phyloP scores from a whole-genome alignment of 92 coral and sea anemone genomes.

The Diadumene lineata region DNA sequence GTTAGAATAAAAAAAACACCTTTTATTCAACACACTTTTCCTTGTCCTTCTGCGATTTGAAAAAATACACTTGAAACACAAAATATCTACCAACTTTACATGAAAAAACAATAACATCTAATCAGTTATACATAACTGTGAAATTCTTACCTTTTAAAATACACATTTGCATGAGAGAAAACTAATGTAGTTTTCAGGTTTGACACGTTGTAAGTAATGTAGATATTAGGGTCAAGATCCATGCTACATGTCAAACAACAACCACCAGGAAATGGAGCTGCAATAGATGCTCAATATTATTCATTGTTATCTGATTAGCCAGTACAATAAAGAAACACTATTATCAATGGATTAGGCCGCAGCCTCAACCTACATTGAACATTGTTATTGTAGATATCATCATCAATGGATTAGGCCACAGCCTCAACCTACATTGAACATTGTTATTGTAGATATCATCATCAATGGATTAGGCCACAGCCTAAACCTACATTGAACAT shows the following conservation, averaged over 20 bases:
- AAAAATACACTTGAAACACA: no score
- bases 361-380: no score
- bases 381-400: no score
- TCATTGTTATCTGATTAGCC: neutral
- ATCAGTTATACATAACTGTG: neutral
- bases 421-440: no score
- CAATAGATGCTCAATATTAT: slow-evolving; percentile 2
- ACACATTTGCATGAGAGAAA: slow-evolving; percentile 88
- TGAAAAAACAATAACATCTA: neutral
- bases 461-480: no score
- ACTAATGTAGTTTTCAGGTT: slow-evolving; percentile 53
- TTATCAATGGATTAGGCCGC: no score
- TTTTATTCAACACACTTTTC: no score
- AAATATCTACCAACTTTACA: neutral
- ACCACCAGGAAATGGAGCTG: slow-evolving; percentile 96
- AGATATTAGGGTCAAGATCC: slow-evolving; percentile 85
- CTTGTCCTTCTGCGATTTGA: no score
- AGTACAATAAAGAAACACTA: neutral
- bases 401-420: no score
- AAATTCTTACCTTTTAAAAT: slow-evolving; percentile 47
- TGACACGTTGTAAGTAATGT: slow-evolving; percentile 42
- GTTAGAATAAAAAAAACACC: no score
- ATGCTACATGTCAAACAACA: slow-evolving; percentile 90
- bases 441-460: no score
- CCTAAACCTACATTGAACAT: no score